phyloP scores from a whole-genome alignment of 2,113 vertebrate species.

The Chloebia gouldiae region DNA sequence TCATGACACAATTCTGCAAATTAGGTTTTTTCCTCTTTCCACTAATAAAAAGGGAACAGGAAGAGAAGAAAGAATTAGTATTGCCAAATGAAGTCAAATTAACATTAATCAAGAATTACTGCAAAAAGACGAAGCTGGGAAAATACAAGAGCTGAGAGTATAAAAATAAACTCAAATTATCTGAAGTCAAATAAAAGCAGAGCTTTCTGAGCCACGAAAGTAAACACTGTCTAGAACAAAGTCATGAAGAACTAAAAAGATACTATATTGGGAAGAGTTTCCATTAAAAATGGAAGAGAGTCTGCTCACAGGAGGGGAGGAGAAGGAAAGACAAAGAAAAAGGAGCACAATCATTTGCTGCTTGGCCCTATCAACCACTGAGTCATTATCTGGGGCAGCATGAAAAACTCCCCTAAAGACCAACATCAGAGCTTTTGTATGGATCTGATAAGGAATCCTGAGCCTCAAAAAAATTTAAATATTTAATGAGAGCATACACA shows the following conservation, averaged over 20 bases:
- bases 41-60: constrained; percentile 42
- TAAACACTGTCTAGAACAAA: neutral
- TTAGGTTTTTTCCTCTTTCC: neutral
- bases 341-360: neutral
- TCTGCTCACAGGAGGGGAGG: fast-evolving
- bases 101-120: constrained; percentile 2
- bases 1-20: neutral
- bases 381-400: neutral
- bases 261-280: neutral
- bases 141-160: neutral
- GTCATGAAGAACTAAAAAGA: neutral
- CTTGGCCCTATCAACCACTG: neutral
- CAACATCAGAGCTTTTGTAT: constrained; percentile 21
- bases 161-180: neutral
- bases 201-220: neutral
- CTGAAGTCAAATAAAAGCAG: constrained; percentile 2
- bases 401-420: constrained; percentile 15
- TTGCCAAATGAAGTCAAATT: constrained; percentile 22
- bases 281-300: neutral
- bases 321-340: neutral
- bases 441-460: constrained; percentile 19
- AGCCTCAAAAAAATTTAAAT: neutral
- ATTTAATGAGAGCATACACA: neutral
- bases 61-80: neutral
- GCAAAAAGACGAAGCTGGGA: neutral